Conservation (phyloP, 2,888 invertebrate genomes). For the Physocephala rufipes region DNA sequence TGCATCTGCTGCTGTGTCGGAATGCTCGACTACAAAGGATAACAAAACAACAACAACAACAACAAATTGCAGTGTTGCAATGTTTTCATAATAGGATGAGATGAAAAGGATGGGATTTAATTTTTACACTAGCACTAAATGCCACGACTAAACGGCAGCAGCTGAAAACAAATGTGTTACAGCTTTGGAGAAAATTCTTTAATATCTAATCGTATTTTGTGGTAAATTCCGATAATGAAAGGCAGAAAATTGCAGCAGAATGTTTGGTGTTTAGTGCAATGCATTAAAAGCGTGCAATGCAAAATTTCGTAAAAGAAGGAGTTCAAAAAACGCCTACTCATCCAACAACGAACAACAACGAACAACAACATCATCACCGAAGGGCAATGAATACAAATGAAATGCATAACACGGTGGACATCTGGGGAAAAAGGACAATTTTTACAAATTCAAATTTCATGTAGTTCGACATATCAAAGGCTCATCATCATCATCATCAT, state of each 20-base stretch:
- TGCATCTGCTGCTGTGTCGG: too few species aligned
- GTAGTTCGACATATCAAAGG: too few species aligned
- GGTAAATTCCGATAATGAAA: background rate
- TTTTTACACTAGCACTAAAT: constrained; percentile 5
- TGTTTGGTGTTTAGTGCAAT: background rate
- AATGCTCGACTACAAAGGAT: background rate
- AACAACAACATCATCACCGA: background rate
- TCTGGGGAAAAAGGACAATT: background rate
- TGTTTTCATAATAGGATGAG: background rate
- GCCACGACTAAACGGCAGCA: background rate
- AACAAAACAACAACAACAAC: background rate
- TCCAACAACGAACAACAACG: background rate
- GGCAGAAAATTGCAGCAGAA: constrained; percentile 12
- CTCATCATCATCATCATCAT: background rate
- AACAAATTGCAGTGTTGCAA: background rate
- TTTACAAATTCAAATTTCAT: background rate
- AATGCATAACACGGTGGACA: background rate
- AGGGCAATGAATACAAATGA: constrained; percentile 24
- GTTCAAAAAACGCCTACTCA: constrained; percentile 21
- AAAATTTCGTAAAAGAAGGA: constrained; percentile 8
- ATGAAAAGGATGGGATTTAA: constrained; percentile 8
- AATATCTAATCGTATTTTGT: too few species aligned
- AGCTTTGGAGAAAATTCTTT: too few species aligned
- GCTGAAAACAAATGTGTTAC: constrained; percentile 16
- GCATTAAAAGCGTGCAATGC: constrained; percentile 8